A percentile compares a stretch with the other conserved stretches of the same genome.
Conservation (phyloP, 2,113 vertebrate genomes). For the Channa maculata region DNA sequence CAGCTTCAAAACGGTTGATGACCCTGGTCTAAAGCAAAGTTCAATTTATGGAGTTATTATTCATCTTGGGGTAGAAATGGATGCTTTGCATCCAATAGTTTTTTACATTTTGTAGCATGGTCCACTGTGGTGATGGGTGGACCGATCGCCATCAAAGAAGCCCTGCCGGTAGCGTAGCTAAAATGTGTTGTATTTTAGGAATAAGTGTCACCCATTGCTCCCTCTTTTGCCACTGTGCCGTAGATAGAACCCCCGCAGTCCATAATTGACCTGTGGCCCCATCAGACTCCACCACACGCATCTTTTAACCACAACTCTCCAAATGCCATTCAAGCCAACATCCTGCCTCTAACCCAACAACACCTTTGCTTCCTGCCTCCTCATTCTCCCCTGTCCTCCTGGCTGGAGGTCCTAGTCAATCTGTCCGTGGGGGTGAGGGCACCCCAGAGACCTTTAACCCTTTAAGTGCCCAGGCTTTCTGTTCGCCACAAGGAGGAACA, state of each 20-base stretch:
- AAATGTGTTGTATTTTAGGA: conserved; percentile 54
- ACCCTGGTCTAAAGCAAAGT: too few species aligned
- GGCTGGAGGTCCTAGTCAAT: conserved; percentile 42
- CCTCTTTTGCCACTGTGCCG: not conserved
- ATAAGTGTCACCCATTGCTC: conserved; percentile 16
- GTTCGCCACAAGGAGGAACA: conserved; percentile 48
- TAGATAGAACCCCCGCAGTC: not conserved
- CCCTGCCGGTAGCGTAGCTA: too few species aligned
- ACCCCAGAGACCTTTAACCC: conserved; percentile 85
- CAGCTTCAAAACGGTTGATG: too few species aligned
- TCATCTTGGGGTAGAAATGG: too few species aligned
- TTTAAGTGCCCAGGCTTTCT: conserved; percentile 81
- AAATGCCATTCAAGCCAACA: conserved; percentile 41
- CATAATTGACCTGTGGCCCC: not conserved
- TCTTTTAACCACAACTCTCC: conserved; percentile 13
- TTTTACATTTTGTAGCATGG: not conserved
- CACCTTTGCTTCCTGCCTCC: not conserved
- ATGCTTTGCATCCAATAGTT: not conserved
- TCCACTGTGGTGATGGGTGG: not conserved
- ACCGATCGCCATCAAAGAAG: too few species aligned
- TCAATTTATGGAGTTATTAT: too few species aligned
- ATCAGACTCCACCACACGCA: conserved; percentile 30
- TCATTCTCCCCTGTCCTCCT: conserved; percentile 25
- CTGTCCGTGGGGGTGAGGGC: conserved; percentile 77
- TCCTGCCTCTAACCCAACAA: conserved; percentile 1